Percentiles rank a stretch among this genome's conserved stretches.
Evolutionary conservation across 2,113 vertebrate species (phyloP).

Genomic region (Meles meles): DNA sequence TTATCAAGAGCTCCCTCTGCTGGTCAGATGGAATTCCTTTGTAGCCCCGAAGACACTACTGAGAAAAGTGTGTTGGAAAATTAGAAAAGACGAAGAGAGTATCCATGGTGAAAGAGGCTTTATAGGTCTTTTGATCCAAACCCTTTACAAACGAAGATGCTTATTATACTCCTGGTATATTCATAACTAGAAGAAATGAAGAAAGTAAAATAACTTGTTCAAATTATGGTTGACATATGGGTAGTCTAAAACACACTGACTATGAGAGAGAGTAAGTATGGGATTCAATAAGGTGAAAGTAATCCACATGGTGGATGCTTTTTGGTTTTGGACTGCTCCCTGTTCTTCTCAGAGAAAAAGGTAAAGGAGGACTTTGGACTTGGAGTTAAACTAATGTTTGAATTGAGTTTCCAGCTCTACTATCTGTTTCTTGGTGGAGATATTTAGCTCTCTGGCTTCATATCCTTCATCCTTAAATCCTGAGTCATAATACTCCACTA

Average conservation of each 20-base stretch:
- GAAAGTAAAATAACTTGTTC: neutral
- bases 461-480: neutral
- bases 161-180: neutral
- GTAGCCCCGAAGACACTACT: neutral
- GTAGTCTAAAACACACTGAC: neutral
- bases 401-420: neutral
- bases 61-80: neutral
- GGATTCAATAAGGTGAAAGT: neutral
- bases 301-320: neutral
- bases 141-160: neutral
- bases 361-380: neutral
- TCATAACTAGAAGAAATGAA: neutral
- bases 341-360: neutral
- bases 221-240: neutral
- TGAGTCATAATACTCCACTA: neutral
- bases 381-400: neutral
- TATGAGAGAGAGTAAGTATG: neutral
- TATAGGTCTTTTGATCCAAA: neutral
- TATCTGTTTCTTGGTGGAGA: neutral
- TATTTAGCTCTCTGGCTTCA: neutral
- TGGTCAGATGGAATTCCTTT: neutral
- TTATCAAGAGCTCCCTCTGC: conserved; percentile 52
- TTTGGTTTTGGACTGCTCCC: neutral
- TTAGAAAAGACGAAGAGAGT: neutral
- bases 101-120: neutral